Evolutionary conservation across 1,140 invertebrate genomes (phyloP).

Genomic region (Xylocopa sonorina): DNA sequence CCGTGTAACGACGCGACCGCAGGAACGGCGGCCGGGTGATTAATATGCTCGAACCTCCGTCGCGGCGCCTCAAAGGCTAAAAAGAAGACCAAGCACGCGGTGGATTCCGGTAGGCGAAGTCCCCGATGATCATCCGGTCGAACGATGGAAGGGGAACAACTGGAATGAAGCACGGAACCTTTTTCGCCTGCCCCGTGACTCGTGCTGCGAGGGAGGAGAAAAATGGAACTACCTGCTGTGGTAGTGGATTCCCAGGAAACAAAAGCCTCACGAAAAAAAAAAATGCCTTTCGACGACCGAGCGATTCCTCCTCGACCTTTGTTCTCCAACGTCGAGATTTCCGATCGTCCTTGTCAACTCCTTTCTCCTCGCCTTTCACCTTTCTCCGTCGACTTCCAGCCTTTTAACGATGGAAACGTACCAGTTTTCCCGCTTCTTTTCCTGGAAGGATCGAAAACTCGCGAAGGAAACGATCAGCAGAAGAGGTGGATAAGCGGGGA

Average conservation of each 20-base stretch:
- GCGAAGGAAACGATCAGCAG: neutral
- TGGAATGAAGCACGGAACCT: constrained; percentile 31
- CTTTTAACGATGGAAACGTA: constrained; percentile 29
- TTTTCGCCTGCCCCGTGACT: constrained; percentile 23
- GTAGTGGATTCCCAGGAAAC: constrained; percentile 35
- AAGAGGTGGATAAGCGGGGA: neutral
- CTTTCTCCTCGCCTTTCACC: neutral
- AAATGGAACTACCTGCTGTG: constrained; percentile 26
- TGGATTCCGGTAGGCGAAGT: constrained; percentile 48
- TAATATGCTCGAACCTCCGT: constrained; percentile 45
- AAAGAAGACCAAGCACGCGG: constrained; percentile 23
- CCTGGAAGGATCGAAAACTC: neutral
- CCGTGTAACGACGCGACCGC: constrained; percentile 4
- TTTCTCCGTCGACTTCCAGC: neutral
- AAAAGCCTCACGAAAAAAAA: constrained; percentile 35
- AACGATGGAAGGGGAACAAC: neutral
- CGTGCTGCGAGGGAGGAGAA: neutral
- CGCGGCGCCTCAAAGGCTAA: constrained; percentile 42
- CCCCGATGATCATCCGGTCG: constrained; percentile 44
- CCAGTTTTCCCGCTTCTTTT: constrained; percentile 53
- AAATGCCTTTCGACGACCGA: constrained; percentile 49
- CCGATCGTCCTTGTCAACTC: constrained; percentile 32
- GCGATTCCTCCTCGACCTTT: constrained; percentile 39
- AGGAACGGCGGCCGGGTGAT: constrained; percentile 30
- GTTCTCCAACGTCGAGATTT: constrained; percentile 33